Evolutionary conservation across 2,888 invertebrate genomes (phyloP), one percentile per base, ranked within the genome.

Genomic region (Thymelicus acteon): DNA sequence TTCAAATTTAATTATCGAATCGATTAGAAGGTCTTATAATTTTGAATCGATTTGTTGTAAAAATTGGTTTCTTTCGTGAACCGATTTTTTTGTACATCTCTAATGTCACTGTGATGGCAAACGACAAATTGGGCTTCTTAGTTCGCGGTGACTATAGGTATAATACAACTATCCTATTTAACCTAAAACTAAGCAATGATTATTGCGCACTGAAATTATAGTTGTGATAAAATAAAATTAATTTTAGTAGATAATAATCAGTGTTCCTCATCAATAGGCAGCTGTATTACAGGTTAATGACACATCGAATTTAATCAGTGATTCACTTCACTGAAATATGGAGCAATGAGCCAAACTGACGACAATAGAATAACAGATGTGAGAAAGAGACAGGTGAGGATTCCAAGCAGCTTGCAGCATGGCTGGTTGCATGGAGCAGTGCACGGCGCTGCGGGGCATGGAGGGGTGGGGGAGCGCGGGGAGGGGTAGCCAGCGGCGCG

Each of bases 401-500:
- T 67, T 69, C 72, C 75, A 65, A 72, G 74, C 71, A 71, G 68
- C 72, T 64, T 67, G 75, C 72, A 73, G 75, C 72, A 74, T 68
- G 77, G 74, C 66, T 68, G 73, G 24, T 13, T 76, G 75, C 75
- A 78, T 74, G 79, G 74, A 80, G 78, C 76, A 60, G 49, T 60
- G 67, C 37, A 60, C 39, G 60, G 60, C 78, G 81, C 76, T 78
- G 79, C 73, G 79, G 82, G 81, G 77, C 78, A 72, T 77, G 72
- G 78, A 24, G 74, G 24, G 24, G 24, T 77, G 78, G 73, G 77
- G 72, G 78, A 19, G 74, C 76, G 79, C 79, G 82, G 79, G 80
- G 81, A 80, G 78, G 82, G 68, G 69, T 73, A 75, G 78, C 72
- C 74, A 73, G 80, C 91, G 92, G 92, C 86, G 81, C 78, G 83